phyloP scores from a whole-genome alignment of 2,888 invertebrate genomes.

The Ceramica pisi region DNA sequence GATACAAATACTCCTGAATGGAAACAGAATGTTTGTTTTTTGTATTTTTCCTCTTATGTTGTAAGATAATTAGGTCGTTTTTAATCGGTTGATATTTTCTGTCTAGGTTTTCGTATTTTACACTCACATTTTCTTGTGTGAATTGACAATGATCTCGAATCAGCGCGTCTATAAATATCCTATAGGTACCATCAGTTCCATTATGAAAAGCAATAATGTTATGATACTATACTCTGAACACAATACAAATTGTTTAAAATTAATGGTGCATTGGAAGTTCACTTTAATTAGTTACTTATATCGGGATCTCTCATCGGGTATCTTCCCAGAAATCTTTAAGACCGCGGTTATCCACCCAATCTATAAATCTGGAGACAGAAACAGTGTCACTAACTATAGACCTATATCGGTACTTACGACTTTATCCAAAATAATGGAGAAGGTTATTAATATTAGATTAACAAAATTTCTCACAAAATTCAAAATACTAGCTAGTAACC shows the following conservation, averaged over 20 bases:
- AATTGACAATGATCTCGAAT: background rate
- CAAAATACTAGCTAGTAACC: too few relatives aligned
- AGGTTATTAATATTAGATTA: too few relatives aligned
- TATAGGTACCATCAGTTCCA: background rate
- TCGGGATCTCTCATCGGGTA: too few relatives aligned
- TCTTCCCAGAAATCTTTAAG: too few relatives aligned
- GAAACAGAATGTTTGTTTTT: conserved; percentile 2
- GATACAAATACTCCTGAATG: conserved; percentile 20
- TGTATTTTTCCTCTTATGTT: background rate
- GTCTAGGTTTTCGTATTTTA: background rate
- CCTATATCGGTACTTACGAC: too few relatives aligned
- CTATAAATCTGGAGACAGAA: too few relatives aligned
- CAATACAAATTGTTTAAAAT: conserved; percentile 28
- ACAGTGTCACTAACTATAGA: too few relatives aligned
- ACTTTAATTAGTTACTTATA: conserved; percentile 23
- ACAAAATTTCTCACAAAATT: too few relatives aligned
- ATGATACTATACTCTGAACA: conserved; percentile 1
- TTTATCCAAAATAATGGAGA: too few relatives aligned
- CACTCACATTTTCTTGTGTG: background rate
- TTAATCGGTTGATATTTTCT: background rate
- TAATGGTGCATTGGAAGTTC: conserved; percentile 39
- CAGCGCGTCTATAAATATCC: background rate
- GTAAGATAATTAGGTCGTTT: background rate
- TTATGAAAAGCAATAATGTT: background rate
- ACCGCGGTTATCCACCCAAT: too few relatives aligned